Evolutionary conservation across 2,888 invertebrate species (phyloP).

Genomic region (Ectropis crepuscularia): DNA sequence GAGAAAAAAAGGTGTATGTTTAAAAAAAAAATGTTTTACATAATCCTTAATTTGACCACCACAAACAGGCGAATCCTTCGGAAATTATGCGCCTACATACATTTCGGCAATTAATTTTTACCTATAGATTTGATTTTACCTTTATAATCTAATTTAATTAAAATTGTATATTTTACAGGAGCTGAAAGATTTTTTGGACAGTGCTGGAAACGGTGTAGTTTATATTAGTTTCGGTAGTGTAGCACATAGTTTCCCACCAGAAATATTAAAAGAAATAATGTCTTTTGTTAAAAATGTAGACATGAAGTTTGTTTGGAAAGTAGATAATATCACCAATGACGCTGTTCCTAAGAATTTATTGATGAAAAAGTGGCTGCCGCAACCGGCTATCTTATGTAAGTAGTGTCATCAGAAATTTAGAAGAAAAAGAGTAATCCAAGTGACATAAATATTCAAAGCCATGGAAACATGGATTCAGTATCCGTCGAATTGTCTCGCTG

Average conservation of each 20-base stretch:
- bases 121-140: too few species aligned
- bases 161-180: slow-evolving; percentile 35
- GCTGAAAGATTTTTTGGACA: slow-evolving; percentile 79
- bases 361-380: slow-evolving; percentile 88
- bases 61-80: too few species aligned
- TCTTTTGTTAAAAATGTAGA: slow-evolving; percentile 60
- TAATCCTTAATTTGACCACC: too few species aligned
- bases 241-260: slow-evolving; percentile 85
- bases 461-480: too few species aligned
- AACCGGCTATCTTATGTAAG: slow-evolving; percentile 88
- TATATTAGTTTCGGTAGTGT: slow-evolving; percentile 90
- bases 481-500: too few species aligned
- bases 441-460: too few species aligned
- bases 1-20: too few species aligned
- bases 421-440: too few species aligned
- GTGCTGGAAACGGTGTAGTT: slow-evolving; percentile 86
- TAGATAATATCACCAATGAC: slow-evolving; percentile 86
- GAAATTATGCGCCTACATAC: too few species aligned
- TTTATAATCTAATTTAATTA: neutral
- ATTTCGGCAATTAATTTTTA: too few species aligned
- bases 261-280: slow-evolving; percentile 83
- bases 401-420: slow-evolving; percentile 35
- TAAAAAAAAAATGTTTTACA: too few species aligned
- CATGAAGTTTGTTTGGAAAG: slow-evolving; percentile 89
- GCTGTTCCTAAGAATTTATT: slow-evolving; percentile 86